Evolutionary conservation across 2,888 invertebrate species (phyloP), one percentile per base, ranked within the genome.

Genomic region (Sceliomorpha sp.): DNA sequence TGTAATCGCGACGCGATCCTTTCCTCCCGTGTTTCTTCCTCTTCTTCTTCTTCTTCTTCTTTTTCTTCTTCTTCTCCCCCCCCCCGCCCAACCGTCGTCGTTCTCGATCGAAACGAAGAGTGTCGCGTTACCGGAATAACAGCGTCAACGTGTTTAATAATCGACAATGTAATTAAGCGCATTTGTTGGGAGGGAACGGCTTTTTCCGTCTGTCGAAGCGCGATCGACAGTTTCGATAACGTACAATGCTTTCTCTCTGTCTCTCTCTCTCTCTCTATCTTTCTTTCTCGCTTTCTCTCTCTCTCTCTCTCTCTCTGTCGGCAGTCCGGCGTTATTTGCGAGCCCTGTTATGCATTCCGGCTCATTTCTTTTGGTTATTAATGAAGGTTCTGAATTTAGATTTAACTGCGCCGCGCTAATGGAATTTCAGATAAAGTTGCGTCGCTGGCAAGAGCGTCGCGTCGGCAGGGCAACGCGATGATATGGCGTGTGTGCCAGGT

Each of bases 141-240:
- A 53, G 44, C 51, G 47, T 53, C 53, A 32, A 14, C 39, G 50
- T 39, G 51, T 45, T 42, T 58, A 59, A 50, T 63, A 64, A 63
- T 63, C 69, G 63, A 70, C 69, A 48, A 59, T 55, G 55, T 63
- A 70, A 63, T 63, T 70, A 70, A 63, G 63, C 63, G 63, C 63
- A 59, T 70, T 70, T 63, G 69, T 58, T 63, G 51, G 59, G 9
- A 31, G 39, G 36, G 8, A 51, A 40, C 36, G 32, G 39, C 60
- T 60, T 60, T 60, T 60, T 62, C 40, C 39, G 56, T 29, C 31
- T 24, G 9, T n/a, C 34, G 44, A 12, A 20, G 39, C 27, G 29
- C 48, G 44, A 68, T 68, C 39, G 14, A 42, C 48, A 53, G 47
- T 50, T 69, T 58, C 45, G 58, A 63, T 62, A 63, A 53, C 62